Percentiles rank a stretch among this genome's conserved stretches.
phyloP scores from a whole-genome alignment of 2,888 invertebrate genomes.

The Papilio demoleus region DNA sequence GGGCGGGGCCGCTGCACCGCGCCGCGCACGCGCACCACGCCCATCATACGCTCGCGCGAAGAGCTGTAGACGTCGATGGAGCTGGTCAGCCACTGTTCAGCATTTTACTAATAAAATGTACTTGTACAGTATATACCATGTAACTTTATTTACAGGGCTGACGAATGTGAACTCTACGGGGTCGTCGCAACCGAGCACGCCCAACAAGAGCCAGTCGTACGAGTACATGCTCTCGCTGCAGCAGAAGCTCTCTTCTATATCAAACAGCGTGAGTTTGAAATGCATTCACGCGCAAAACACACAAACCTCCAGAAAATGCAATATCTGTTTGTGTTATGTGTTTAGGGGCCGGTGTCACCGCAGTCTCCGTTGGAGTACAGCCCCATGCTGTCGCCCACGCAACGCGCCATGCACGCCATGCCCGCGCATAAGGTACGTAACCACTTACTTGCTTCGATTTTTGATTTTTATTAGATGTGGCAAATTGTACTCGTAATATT shows the following conservation, averaged over 20 bases:
- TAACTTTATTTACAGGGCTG: slow-evolving; percentile 57
- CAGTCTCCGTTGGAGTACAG: slow-evolving; percentile 82
- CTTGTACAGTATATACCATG: background rate
- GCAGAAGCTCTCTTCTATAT: slow-evolving; percentile 86
- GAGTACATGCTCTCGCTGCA: slow-evolving; percentile 88
- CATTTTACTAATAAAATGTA: background rate
- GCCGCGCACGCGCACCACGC: slow-evolving; percentile 58
- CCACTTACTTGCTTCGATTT: background rate
- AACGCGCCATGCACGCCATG: slow-evolving; percentile 60
- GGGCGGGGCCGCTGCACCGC: slow-evolving; percentile 67
- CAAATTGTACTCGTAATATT: background rate
- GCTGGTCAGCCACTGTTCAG: slow-evolving; percentile 46
- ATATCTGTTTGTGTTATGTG: background rate
- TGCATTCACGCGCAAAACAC: background rate
- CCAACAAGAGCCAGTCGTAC: slow-evolving; percentile 86
- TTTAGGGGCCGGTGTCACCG: slow-evolving; percentile 83
- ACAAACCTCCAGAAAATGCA: background rate
- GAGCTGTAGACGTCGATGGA: slow-evolving; percentile 72
- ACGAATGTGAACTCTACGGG: slow-evolving; percentile 73
- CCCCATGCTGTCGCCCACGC: slow-evolving; percentile 77
- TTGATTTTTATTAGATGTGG: background rate
- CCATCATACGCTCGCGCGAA: slow-evolving; percentile 71
- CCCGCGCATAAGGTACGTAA: slow-evolving; percentile 51
- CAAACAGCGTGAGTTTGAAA: slow-evolving; percentile 77
- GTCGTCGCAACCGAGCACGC: slow-evolving; percentile 84